phyloP scores from a whole-genome alignment of 2,797 vertebrate species.

The Pseudomugil gertrudae region DNA sequence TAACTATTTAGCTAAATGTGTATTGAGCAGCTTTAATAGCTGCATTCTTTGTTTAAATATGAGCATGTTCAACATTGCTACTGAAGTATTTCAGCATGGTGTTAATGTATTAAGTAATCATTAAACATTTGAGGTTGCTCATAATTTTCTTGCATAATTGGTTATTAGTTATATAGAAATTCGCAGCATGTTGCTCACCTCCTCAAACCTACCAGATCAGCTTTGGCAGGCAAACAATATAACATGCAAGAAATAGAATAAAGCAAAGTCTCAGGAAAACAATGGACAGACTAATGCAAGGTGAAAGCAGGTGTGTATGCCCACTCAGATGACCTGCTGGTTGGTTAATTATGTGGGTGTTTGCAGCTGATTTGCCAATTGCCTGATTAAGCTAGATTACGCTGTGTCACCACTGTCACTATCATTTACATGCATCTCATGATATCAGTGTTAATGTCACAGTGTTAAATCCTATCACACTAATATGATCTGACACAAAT shows the following conservation, averaged over 20 bases:
- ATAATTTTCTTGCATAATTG: slow-evolving; percentile 16
- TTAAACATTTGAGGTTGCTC: slow-evolving; percentile 22
- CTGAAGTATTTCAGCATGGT: slow-evolving; percentile 39
- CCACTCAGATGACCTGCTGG: slow-evolving; percentile 62
- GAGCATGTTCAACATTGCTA: slow-evolving; percentile 37
- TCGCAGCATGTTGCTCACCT: slow-evolving; percentile 23
- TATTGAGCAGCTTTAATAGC: slow-evolving; percentile 45
- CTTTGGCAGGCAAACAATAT: slow-evolving; percentile 23
- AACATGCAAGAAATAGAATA: slow-evolving; percentile 20
- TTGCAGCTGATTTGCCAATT: slow-evolving; percentile 73
- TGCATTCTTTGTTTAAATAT: slow-evolving; percentile 51
- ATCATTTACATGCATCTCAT: slow-evolving; percentile 57
- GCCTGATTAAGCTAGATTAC: slow-evolving; percentile 65
- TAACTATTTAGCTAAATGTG: slow-evolving; percentile 45
- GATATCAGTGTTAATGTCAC: slow-evolving; percentile 67
- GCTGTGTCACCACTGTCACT: slow-evolving; percentile 26
- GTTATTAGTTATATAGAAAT: slow-evolving; percentile 13
- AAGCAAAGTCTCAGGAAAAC: slow-evolving; percentile 13
- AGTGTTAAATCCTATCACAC: slow-evolving; percentile 61
- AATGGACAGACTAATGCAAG: slow-evolving; percentile 56
- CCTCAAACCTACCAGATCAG: slow-evolving; percentile 16
- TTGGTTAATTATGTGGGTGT: slow-evolving; percentile 72
- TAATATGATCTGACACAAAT: slow-evolving; percentile 62
- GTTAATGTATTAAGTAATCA: slow-evolving; percentile 35
- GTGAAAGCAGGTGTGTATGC: slow-evolving; percentile 56